A percentile compares a stretch with the other conserved stretches of the same genome.
Evolutionary conservation across 2,113 vertebrate genomes (phyloP).

Genomic region (Tympanuchus pallidicinctus): DNA sequence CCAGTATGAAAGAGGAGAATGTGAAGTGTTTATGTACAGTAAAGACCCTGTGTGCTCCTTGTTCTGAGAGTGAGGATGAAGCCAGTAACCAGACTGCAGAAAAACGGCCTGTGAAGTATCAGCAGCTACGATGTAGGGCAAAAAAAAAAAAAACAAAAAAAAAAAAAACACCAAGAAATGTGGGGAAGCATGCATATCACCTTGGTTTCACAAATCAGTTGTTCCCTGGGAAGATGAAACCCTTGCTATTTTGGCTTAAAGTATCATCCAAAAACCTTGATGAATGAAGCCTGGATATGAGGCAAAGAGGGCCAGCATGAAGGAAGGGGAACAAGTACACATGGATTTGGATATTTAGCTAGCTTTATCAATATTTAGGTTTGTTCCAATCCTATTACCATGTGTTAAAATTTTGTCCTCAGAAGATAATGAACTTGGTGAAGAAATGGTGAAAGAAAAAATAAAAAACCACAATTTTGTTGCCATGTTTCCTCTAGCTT

Average conservation of each 20-base stretch:
- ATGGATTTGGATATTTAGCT: background rate
- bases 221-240: background rate
- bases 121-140: background rate
- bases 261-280: background rate
- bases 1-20: background rate
- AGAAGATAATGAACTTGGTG: background rate
- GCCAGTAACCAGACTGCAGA: background rate
- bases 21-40: background rate
- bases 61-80: background rate
- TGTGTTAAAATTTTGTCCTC: rapidly evolving
- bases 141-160: background rate
- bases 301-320: background rate
- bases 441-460: background rate
- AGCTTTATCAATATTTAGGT: background rate
- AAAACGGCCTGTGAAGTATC: background rate
- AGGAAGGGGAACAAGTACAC: rapidly evolving
- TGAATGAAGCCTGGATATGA: background rate
- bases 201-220: background rate
- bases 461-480: background rate
- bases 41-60: background rate
- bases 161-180: background rate
- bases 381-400: background rate
- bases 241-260: background rate
- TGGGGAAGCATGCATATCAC: rapidly evolving
- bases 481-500: background rate